These are phyloP conservation scores for Maccullochella peelii DNA, from an alignment of 2,113 vertebrate species.

Conservation along the genomic window DNA sequence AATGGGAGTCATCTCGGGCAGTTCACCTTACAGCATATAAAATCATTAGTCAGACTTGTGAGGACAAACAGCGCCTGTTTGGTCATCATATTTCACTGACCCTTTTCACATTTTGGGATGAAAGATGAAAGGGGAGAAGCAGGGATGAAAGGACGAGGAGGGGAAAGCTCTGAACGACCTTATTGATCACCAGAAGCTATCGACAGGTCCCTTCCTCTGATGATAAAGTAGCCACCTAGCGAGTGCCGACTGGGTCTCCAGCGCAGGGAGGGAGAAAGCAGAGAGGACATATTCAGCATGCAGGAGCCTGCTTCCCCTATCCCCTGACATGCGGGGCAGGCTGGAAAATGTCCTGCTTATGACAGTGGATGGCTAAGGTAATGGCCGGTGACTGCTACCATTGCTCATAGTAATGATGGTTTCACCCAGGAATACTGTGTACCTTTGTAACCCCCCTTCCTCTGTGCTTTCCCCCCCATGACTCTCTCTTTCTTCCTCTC, in stretches of 20 bases:
- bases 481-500: slow-evolving; percentile 37
- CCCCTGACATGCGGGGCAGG: slow-evolving; percentile 69
- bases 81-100: slow-evolving; percentile 74
- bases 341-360: slow-evolving; percentile 83
- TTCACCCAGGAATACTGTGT: slow-evolving; percentile 81
- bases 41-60: slow-evolving; percentile 81
- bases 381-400: slow-evolving; percentile 86
- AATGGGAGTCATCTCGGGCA: slow-evolving; percentile 52
- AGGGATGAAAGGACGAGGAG: slow-evolving; percentile 35
- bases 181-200: slow-evolving; percentile 78
- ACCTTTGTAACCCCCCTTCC: slow-evolving; percentile 62
- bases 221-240: slow-evolving; percentile 75
- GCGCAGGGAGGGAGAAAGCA: slow-evolving; percentile 34
- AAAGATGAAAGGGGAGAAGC: slow-evolving; percentile 43
- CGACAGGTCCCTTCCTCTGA: slow-evolving; percentile 71
- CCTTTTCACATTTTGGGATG: slow-evolving; percentile 60
- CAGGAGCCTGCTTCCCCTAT: slow-evolving; percentile 68
- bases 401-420: slow-evolving; percentile 86
- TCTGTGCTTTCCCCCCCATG: slow-evolving; percentile 10
- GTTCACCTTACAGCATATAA: slow-evolving; percentile 73
- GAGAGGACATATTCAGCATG: slow-evolving; percentile 80
- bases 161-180: slow-evolving; percentile 48
- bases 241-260: slow-evolving; percentile 33
- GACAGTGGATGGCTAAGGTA: slow-evolving; percentile 85
- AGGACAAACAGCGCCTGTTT: slow-evolving; percentile 62